Percentiles rank a stretch among this genome's conserved stretches.
Conservation (phyloP, 2,888 invertebrate genomes). For the Agrochola lota region DNA sequence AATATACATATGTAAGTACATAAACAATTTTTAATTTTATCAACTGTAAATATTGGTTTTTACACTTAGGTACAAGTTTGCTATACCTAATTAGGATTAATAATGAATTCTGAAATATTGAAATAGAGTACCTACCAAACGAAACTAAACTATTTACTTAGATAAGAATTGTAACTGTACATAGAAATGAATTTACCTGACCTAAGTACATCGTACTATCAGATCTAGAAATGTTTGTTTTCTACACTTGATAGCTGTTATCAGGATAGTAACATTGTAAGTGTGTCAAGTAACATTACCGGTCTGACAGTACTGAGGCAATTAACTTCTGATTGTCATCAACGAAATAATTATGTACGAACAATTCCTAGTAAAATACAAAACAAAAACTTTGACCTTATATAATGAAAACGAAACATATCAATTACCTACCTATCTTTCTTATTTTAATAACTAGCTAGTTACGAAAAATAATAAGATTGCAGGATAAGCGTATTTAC, state of each 20-base stretch:
- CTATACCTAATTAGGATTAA: constrained; percentile 1
- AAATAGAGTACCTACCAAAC: constrained; percentile 15
- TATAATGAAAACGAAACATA: constrained; percentile 55
- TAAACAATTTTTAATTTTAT: constrained; percentile 9
- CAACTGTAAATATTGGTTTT: constrained; percentile 39
- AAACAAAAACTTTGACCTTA: constrained; percentile 25
- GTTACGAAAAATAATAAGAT: constrained; percentile 41
- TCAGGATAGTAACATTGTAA: constrained; percentile 28
- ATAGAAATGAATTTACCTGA: constrained; percentile 36
- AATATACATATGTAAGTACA: neutral
- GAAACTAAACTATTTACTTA: constrained; percentile 21
- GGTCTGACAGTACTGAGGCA: constrained; percentile 38
- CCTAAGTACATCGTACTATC: constrained; percentile 43
- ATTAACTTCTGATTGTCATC: constrained; percentile 32
- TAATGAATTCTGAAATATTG: constrained; percentile 11
- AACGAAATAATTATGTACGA: constrained; percentile 29
- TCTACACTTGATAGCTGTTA: constrained; percentile 47
- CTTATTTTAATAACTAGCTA: constrained; percentile 42
- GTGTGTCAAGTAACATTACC: constrained; percentile 40
- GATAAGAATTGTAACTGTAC: constrained; percentile 21
- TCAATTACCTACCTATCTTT: constrained; percentile 47
- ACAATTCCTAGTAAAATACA: neutral
- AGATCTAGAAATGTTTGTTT: constrained; percentile 55
- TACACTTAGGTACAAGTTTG: constrained; percentile 7
- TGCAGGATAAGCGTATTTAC: constrained; percentile 47